Percentiles rank a stretch among this genome's conserved stretches.
Conservation (phyloP, 2,113 vertebrate genomes). For the Amblyornis subalaris region DNA sequence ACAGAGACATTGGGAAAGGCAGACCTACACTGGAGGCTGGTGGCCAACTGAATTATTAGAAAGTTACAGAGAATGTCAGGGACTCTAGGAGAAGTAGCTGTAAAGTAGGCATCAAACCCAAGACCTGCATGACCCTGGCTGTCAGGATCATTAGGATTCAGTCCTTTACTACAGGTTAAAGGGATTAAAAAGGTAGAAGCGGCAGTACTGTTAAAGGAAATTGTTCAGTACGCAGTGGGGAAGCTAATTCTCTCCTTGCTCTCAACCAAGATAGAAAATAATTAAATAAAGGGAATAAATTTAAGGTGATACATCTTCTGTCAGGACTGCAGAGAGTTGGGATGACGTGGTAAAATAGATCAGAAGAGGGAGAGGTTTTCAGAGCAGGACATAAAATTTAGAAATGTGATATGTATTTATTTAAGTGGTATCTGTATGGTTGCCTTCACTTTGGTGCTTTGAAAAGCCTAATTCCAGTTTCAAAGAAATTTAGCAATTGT, state of each 20-base stretch:
- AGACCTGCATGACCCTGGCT: neutral
- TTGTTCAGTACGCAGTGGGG: neutral
- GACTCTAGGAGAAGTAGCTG: neutral
- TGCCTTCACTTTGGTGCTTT: neutral
- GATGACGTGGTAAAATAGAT: neutral
- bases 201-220: neutral
- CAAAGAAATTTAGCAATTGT: neutral
- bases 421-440: neutral
- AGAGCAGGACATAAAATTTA: neutral
- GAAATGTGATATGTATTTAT: neutral
- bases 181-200: neutral
- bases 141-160: neutral
- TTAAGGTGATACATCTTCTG: neutral
- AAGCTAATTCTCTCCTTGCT: neutral
- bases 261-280: neutral
- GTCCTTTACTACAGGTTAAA: neutral
- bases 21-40: neutral
- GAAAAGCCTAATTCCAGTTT: neutral
- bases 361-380: neutral
- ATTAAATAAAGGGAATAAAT: slow-evolving; percentile 8
- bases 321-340: neutral
- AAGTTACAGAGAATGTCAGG: neutral
- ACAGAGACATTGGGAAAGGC: neutral
- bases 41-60: neutral
- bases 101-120: neutral